Evolutionary conservation across 2,113 vertebrate species (phyloP).

Genomic region (Nettapus auritus): DNA sequence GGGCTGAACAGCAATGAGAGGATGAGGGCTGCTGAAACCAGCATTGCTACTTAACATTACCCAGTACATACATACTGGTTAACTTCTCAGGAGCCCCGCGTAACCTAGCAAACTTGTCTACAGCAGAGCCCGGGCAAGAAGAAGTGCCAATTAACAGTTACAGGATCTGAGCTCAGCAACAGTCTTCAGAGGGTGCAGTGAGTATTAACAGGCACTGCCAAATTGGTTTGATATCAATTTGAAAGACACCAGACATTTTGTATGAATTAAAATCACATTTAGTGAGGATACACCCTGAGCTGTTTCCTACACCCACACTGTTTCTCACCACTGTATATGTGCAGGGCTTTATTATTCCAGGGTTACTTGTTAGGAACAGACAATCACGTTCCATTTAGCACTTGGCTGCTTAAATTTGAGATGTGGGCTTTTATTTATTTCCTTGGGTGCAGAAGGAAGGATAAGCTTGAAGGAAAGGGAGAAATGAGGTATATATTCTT

Average conservation of each 20-base stretch:
- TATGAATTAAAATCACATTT: slow-evolving; percentile 7
- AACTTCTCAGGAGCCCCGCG: background rate
- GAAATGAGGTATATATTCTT: slow-evolving; percentile 8
- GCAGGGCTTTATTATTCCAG: slow-evolving; percentile 32
- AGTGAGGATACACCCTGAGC: background rate
- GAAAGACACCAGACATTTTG: background rate
- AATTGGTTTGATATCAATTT: background rate
- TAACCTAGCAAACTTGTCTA: background rate
- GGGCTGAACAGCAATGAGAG: background rate
- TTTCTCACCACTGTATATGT: background rate
- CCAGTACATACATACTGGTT: background rate
- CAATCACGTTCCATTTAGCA: background rate
- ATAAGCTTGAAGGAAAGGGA: background rate
- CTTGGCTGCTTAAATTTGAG: background rate
- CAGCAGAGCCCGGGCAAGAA: background rate
- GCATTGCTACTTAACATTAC: background rate
- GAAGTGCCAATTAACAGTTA: background rate
- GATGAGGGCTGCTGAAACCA: background rate
- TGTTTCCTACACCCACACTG: background rate
- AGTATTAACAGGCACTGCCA: background rate
- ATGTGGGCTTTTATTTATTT: slow-evolving; percentile 1
- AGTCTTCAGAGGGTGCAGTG: background rate
- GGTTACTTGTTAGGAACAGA: background rate
- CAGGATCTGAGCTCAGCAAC: background rate
- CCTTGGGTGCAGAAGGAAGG: background rate